Conservation (phyloP, 2,888 invertebrate species). For the Strigamia crassipes region DNA sequence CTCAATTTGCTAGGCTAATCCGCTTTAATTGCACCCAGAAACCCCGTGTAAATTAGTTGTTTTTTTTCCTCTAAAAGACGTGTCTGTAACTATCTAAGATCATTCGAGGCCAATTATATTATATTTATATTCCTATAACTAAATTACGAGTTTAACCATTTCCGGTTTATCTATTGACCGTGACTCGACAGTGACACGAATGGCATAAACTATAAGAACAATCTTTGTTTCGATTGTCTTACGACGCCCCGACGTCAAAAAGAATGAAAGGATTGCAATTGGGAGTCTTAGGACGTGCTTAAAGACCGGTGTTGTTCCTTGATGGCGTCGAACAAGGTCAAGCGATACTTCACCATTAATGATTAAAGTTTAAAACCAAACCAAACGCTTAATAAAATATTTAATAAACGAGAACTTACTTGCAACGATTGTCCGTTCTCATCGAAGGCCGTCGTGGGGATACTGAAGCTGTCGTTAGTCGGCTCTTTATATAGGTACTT, state of each 20-base stretch:
- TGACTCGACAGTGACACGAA: neutral
- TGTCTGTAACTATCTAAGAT: neutral
- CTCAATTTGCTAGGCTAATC: neutral
- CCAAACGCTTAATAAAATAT: neutral
- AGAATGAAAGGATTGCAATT: neutral
- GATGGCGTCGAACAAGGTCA: neutral
- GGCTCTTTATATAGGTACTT: neutral
- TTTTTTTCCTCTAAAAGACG: neutral
- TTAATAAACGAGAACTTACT: neutral
- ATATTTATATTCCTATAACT: neutral
- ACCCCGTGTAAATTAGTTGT: neutral
- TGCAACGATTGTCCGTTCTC: neutral
- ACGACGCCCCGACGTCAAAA: neutral
- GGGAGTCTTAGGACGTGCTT: neutral
- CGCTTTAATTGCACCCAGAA: neutral
- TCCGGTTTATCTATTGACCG: no score
- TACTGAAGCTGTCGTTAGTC: slow-evolving; percentile 3
- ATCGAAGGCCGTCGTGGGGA: neutral
- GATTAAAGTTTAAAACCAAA: neutral
- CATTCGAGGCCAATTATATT: neutral
- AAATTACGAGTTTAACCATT: neutral
- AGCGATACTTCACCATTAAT: neutral
- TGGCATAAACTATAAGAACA: neutral
- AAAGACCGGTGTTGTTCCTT: neutral
- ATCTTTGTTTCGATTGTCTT: neutral